Evolutionary conservation across 2,888 invertebrate species (phyloP).

Genomic region (Luperina testacea): DNA sequence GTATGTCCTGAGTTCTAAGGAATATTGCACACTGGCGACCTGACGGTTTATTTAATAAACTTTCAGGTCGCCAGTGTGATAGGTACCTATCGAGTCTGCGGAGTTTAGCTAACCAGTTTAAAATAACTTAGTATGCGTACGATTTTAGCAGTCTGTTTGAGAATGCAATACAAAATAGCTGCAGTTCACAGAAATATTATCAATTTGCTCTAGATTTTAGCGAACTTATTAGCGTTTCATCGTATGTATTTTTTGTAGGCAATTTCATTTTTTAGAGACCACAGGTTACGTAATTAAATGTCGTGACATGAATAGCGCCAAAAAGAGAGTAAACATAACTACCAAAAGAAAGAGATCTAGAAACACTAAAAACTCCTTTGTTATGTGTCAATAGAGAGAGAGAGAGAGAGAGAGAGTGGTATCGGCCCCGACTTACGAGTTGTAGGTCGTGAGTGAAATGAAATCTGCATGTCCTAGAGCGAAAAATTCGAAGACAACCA

Average conservation of each 20-base stretch:
- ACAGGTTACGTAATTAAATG: background rate
- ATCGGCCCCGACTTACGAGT: too few relatives aligned
- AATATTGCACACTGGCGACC: conserved; percentile 23
- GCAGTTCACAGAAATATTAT: background rate
- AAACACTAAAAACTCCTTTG: background rate
- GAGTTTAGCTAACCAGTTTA: too few relatives aligned
- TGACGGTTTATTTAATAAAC: background rate
- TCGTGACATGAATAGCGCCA: background rate
- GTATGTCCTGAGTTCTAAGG: conserved; percentile 39
- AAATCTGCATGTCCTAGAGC: too few relatives aligned
- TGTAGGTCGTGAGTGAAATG: too few relatives aligned
- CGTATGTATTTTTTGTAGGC: background rate
- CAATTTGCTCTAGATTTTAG: background rate
- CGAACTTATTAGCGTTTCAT: background rate
- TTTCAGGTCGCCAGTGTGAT: too few relatives aligned
- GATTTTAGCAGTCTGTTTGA: background rate
- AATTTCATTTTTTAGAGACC: background rate
- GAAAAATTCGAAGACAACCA: too few relatives aligned
- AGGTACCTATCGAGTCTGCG: too few relatives aligned
- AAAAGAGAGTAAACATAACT: too few relatives aligned
- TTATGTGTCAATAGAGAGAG: background rate
- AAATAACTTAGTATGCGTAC: too few relatives aligned
- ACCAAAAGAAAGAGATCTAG: background rate
- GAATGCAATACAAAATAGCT: background rate
- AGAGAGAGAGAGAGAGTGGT: too few relatives aligned